Percentiles rank a stretch among this genome's conserved stretches.
Evolutionary conservation across 2,888 invertebrate genomes (phyloP).

Genomic region (Cyclophora punctaria): DNA sequence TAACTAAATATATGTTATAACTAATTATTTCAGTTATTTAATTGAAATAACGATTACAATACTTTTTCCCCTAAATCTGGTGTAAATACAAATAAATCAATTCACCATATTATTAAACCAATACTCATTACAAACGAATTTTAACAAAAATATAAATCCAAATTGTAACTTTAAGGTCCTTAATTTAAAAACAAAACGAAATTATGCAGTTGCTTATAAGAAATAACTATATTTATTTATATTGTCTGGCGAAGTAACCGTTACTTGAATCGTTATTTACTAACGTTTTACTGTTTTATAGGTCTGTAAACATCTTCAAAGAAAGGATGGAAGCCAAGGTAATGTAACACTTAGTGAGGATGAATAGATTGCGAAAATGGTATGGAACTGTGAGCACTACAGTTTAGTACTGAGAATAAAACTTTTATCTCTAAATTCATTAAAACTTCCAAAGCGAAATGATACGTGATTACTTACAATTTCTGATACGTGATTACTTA

Average conservation of each 20-base stretch:
- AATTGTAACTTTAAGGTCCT: neutral
- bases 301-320: constrained; percentile 57
- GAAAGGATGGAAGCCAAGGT: constrained; percentile 45
- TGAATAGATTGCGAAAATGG: too few species aligned
- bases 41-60: neutral
- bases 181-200: neutral
- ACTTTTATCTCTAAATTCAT: too few species aligned
- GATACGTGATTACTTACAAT: too few species aligned
- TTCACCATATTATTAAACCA: neutral
- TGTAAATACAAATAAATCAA: neutral
- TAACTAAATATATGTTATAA: too few species aligned
- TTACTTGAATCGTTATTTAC: neutral
- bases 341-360: constrained; percentile 6
- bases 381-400: too few species aligned
- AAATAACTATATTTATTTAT: neutral
- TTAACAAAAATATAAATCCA: neutral
- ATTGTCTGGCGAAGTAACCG: neutral
- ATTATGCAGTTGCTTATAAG: too few species aligned
- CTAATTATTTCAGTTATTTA: too few species aligned
- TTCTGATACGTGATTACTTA: too few species aligned
- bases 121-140: neutral
- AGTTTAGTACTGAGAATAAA: too few species aligned
- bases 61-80: neutral
- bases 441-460: too few species aligned
- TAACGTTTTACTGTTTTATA: constrained; percentile 39